Conservation (phyloP, 2,888 invertebrate genomes). For the Phrixothrix hirtus region DNA sequence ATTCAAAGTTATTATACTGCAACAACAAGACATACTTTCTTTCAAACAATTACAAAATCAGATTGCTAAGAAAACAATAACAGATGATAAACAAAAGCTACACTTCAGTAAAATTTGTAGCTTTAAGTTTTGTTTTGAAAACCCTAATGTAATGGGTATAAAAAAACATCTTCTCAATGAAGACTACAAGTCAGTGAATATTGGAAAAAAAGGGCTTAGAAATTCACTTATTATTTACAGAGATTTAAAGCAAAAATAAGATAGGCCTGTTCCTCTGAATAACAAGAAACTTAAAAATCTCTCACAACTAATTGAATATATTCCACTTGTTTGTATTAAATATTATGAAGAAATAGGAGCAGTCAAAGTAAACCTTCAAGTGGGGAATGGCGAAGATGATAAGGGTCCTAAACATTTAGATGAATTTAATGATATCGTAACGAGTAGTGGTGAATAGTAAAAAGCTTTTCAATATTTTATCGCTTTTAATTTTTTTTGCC, state of each 20-base stretch:
- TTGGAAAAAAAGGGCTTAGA: constrained; percentile 1
- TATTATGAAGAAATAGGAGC: too few species aligned
- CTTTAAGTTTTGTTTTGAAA: too few species aligned
- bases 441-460: background rate
- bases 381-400: background rate
- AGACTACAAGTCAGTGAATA: background rate
- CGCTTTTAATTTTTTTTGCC: too few species aligned
- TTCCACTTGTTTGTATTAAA: background rate
- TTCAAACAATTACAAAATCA: too few species aligned
- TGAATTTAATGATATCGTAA: background rate
- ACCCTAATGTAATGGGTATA: too few species aligned
- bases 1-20: too few species aligned
- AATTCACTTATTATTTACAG: constrained; percentile 17
- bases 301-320: background rate
- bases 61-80: too few species aligned
- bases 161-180: too few species aligned
- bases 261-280: background rate
- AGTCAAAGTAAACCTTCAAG: background rate
- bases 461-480: constrained; percentile 1
- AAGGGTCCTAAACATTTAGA: background rate
- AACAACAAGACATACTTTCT: too few species aligned
- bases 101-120: too few species aligned
- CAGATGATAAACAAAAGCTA: too few species aligned
- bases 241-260: constrained; percentile 1
- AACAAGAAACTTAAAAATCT: constrained; percentile 1